phyloP scores from a whole-genome alignment of 2,888 invertebrate species.

The Listrodromus nycthemerus region DNA sequence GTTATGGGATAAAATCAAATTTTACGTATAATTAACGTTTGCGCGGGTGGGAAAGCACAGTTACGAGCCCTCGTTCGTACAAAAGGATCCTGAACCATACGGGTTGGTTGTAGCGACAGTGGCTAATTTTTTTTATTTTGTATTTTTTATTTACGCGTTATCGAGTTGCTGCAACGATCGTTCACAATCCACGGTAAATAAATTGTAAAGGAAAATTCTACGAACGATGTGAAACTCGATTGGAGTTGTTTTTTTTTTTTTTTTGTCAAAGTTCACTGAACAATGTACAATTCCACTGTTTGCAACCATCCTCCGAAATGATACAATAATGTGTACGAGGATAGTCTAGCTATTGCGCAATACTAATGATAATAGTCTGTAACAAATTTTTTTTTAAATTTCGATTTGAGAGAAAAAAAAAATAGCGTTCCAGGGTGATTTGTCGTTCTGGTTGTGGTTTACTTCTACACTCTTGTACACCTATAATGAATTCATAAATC shows the following conservation, averaged over 20 bases:
- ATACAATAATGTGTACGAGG: conserved; percentile 69
- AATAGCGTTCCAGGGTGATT: conserved; percentile 66
- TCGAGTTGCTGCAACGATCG: conserved; percentile 44
- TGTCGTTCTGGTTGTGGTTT: conserved; percentile 74
- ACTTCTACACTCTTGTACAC: conserved; percentile 72
- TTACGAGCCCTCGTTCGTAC: conserved; percentile 69
- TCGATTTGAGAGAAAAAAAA: background rate
- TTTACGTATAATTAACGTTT: conserved; percentile 37
- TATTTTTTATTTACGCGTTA: conserved; percentile 18
- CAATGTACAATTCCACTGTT: conserved; percentile 61
- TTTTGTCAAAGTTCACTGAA: conserved; percentile 38
- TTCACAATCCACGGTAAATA: conserved; percentile 22
- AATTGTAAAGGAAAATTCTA: conserved; percentile 1
- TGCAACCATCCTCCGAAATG: conserved; percentile 55
- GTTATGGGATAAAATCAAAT: conserved; percentile 61
- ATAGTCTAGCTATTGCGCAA: conserved; percentile 71
- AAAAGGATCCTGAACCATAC: conserved; percentile 58
- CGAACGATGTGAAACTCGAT: conserved; percentile 28
- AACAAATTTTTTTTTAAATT: conserved; percentile 63
- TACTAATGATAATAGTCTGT: conserved; percentile 72
- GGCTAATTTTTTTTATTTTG: conserved; percentile 46
- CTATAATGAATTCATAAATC: conserved; percentile 68
- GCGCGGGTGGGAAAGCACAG: background rate
- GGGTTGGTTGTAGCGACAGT: conserved; percentile 60
- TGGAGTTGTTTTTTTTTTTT: conserved; percentile 37